A percentile compares a stretch with the other conserved stretches of the same genome.
These are phyloP conservation scores for Heteractis magnifica DNA, from an alignment of 92 coral and sea anemone genomes.

Conservation along the genomic window DNA sequence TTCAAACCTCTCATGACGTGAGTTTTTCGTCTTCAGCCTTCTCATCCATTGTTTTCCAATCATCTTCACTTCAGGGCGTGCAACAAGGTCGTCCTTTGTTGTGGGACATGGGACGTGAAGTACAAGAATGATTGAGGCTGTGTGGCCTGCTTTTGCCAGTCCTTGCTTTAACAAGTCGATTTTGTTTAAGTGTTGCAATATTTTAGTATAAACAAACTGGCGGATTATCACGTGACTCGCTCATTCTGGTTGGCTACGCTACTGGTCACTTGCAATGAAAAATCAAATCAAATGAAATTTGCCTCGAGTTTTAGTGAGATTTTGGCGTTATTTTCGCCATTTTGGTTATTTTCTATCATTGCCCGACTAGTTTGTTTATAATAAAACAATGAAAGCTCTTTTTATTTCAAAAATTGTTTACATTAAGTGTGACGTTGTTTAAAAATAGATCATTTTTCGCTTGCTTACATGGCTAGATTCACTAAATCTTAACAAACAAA, in stretches of 20 bases:
- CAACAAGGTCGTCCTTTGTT: neutral
- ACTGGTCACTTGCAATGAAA: neutral
- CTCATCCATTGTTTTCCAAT: neutral
- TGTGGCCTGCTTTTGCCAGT: conserved; percentile 8
- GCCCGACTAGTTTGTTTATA: too few relatives aligned
- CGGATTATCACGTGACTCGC: neutral
- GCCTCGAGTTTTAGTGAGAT: too few relatives aligned
- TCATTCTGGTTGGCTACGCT: neutral
- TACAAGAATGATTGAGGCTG: neutral
- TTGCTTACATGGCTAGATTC: too few relatives aligned
- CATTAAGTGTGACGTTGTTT: too few relatives aligned
- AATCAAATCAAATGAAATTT: too few relatives aligned
- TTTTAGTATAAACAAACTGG: too few relatives aligned
- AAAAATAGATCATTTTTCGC: too few relatives aligned
- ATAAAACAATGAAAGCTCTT: too few relatives aligned
- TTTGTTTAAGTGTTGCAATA: neutral
- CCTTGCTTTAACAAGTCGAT: conserved; percentile 16
- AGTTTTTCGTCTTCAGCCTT: neutral
- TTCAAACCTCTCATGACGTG: neutral
- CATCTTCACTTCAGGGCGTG: neutral
- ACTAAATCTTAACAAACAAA: too few relatives aligned
- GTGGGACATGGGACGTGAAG: conserved; percentile 14
- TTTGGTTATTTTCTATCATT: too few relatives aligned
- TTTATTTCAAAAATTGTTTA: too few relatives aligned
- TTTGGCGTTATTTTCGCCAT: too few relatives aligned